A percentile compares a stretch with the other conserved stretches of the same genome.
phyloP scores from a whole-genome alignment of 2,888 invertebrate species.

The Drosophila kuntzei region DNA sequence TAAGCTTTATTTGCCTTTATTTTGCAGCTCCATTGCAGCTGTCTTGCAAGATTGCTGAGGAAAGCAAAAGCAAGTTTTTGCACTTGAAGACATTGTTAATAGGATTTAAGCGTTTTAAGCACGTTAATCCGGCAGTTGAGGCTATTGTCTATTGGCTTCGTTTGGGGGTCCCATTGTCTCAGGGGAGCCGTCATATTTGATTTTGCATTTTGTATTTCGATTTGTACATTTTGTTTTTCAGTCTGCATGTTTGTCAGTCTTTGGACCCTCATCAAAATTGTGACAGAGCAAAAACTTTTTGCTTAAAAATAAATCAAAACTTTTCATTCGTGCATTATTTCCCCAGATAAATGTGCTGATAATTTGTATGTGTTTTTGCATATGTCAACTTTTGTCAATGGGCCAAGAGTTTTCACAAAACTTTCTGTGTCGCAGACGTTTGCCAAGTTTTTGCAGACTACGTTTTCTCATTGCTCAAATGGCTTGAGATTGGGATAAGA shows the following conservation, averaged over 20 bases:
- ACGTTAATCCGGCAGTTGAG: constrained; percentile 39
- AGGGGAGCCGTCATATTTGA: constrained; percentile 61
- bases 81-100: constrained; percentile 54
- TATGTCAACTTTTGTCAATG: constrained; percentile 82
- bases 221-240: constrained; percentile 37
- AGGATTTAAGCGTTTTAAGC: constrained; percentile 61
- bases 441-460: constrained; percentile 59
- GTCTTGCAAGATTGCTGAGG: constrained; percentile 7
- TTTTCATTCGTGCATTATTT: constrained; percentile 73
- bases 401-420: constrained; percentile 61
- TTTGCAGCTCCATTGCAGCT: constrained; percentile 18
- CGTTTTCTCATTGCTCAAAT: constrained; percentile 27
- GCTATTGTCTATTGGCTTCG: constrained; percentile 50
- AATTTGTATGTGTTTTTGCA: constrained; percentile 75
- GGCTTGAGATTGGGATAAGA: constrained; percentile 46
- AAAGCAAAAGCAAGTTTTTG: constrained; percentile 34
- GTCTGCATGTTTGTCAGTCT: constrained; percentile 24
- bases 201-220: constrained; percentile 71
- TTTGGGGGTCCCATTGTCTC: constrained; percentile 30
- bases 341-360: constrained; percentile 79
- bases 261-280: constrained; percentile 75
- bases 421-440: constrained; percentile 48
- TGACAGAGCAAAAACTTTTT: constrained; percentile 76
- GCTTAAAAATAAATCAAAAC: constrained; percentile 82
- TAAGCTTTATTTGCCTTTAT: background rate